These are phyloP conservation scores for Orientallactaga sibirica DNA, from an alignment of 2,797 vertebrate genomes.

Conservation along the genomic window DNA sequence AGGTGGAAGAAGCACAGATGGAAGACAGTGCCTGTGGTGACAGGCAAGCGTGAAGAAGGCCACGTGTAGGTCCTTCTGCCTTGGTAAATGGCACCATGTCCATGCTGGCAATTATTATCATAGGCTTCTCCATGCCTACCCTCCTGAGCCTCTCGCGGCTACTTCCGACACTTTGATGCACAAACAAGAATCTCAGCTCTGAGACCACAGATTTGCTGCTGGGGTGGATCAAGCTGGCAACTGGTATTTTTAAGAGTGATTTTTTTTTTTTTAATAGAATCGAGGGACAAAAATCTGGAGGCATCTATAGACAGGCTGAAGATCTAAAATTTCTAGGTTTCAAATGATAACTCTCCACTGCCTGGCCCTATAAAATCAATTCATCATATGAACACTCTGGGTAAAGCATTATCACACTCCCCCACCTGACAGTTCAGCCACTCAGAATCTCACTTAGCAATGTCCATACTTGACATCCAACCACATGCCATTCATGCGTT, in stretches of 20 bases:
- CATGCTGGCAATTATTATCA: not conserved
- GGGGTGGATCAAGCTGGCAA: slow-evolving; percentile 45
- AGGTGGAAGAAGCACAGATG: not conserved
- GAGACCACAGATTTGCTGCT: slow-evolving; percentile 17
- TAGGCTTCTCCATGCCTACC: not conserved
- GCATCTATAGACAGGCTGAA: slow-evolving; percentile 42
- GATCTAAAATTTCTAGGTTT: slow-evolving; percentile 45
- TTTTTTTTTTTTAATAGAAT: slow-evolving; percentile 38
- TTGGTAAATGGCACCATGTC: not conserved
- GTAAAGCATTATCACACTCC: not conserved
- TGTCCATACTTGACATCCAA: not conserved
- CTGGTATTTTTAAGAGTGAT: slow-evolving; percentile 45
- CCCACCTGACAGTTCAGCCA: not conserved
- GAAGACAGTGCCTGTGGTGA: not conserved
- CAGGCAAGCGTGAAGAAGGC: not conserved
- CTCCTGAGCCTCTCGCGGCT: slow-evolving; percentile 4
- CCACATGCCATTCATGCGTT: not conserved
- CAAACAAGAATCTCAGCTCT: slow-evolving; percentile 42
- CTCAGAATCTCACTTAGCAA: not conserved
- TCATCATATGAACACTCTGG: not conserved
- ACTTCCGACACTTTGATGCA: slow-evolving; percentile 7
- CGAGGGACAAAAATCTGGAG: slow-evolving; percentile 59
- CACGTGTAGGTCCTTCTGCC: not conserved
- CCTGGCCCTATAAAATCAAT: not conserved
- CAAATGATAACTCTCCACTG: slow-evolving; percentile 5